Conservation (phyloP, 2,888 invertebrate genomes). For the Mantis religiosa region DNA sequence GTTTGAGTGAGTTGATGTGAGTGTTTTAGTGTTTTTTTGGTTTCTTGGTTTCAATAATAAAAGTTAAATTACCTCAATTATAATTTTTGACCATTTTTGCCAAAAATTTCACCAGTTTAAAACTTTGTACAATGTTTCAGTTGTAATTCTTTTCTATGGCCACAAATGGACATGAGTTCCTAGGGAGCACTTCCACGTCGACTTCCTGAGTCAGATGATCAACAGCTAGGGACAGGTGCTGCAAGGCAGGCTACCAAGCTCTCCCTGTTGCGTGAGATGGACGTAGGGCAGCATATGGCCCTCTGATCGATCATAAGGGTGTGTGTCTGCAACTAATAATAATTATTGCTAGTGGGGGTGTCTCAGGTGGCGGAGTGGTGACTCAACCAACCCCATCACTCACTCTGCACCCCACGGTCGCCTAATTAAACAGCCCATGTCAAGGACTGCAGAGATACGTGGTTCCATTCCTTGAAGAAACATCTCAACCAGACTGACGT, state of each 20-base stretch:
- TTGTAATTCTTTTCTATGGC: too few species aligned
- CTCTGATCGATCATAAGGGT: neutral
- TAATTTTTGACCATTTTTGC: too few species aligned
- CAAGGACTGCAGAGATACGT: neutral
- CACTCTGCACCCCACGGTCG: neutral
- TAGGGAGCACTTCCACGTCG: too few species aligned
- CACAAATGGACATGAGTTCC: too few species aligned
- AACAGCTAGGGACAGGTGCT: neutral
- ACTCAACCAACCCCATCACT: slow-evolving; percentile 6
- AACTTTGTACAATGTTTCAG: too few species aligned
- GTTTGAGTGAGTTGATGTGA: too few species aligned
- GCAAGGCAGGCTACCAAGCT: neutral
- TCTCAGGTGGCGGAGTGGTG: slow-evolving; percentile 2
- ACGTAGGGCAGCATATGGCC: neutral
- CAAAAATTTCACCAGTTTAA: too few species aligned
- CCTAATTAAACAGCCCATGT: neutral
- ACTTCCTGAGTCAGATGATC: too few species aligned
- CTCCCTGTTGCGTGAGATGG: neutral
- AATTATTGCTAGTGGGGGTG: neutral
- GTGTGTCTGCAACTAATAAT: neutral
- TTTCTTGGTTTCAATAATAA: too few species aligned
- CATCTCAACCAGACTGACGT: too few species aligned
- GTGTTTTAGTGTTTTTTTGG: too few species aligned
- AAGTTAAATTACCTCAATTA: too few species aligned
- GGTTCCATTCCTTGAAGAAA: neutral